Conservation (phyloP, 2,113 vertebrate genomes). For the Sylvietta virens region DNA sequence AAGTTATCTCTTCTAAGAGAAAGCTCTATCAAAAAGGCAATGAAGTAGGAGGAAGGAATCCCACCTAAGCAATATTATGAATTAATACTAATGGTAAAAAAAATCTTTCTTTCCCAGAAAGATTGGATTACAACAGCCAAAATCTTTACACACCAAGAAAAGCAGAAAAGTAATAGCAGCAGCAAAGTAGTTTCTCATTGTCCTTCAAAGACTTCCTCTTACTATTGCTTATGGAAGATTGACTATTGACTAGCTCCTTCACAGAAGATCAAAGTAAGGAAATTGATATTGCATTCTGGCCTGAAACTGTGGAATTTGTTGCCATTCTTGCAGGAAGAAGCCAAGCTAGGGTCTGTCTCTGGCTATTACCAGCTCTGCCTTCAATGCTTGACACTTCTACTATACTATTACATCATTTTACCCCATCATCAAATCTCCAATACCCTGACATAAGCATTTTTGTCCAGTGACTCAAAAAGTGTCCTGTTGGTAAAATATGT, state of each 20-base stretch:
- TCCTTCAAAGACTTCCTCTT: neutral
- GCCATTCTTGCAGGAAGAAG: neutral
- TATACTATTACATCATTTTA: neutral
- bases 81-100: neutral
- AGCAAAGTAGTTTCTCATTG: neutral
- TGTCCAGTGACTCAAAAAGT: neutral
- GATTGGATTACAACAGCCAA: neutral
- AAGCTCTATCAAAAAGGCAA: neutral
- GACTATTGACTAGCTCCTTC: neutral
- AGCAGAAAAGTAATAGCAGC: neutral
- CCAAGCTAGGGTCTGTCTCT: neutral
- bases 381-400: neutral
- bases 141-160: neutral
- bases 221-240: neutral
- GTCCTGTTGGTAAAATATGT: neutral
- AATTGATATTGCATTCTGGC: neutral
- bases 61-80: neutral
- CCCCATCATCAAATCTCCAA: neutral
- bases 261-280: neutral
- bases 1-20: neutral
- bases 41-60: neutral
- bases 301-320: neutral
- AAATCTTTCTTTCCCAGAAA: neutral
- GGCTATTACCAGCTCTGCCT: neutral
- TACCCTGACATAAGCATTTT: neutral